A percentile compares a stretch with the other conserved stretches of the same genome.
phyloP scores from a whole-genome alignment of 1,140 invertebrate species.

The Aethina tumida region DNA sequence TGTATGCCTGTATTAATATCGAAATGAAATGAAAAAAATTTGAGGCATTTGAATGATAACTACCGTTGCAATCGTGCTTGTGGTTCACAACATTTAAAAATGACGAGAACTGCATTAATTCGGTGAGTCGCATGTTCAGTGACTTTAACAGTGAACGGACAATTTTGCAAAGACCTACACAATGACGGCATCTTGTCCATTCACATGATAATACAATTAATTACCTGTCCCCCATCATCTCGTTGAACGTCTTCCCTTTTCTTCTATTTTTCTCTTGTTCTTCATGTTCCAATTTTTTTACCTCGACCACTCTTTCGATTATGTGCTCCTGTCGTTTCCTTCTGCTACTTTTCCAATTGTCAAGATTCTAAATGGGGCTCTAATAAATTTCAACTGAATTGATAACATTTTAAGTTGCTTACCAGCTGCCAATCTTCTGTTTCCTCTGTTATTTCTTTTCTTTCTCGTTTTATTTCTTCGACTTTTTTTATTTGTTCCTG shows the following conservation, averaged over 20 bases:
- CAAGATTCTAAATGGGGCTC: conserved; percentile 70
- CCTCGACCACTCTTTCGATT: conserved; percentile 79
- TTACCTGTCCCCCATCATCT: conserved; percentile 86
- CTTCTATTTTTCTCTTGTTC: conserved; percentile 57
- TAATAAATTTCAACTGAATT: neutral
- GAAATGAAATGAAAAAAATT: too few relatives aligned
- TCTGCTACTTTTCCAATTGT: conserved; percentile 87
- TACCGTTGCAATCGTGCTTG: too few relatives aligned
- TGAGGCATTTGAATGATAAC: too few relatives aligned
- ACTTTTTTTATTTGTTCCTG: conserved; percentile 77
- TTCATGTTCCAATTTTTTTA: conserved; percentile 73
- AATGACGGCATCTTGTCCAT: too few relatives aligned
- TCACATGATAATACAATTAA: neutral
- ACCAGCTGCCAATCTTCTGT: conserved; percentile 90
- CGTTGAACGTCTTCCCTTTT: conserved; percentile 85
- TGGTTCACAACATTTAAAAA: too few relatives aligned
- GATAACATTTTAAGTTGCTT: conserved; percentile 35
- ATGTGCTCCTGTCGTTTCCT: conserved; percentile 84
- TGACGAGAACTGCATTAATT: too few relatives aligned
- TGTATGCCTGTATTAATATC: too few relatives aligned
- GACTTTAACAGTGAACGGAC: too few relatives aligned
- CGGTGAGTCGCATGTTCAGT: too few relatives aligned
- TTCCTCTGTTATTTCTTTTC: conserved; percentile 64
- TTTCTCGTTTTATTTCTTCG: conserved; percentile 71
- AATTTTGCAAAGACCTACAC: too few relatives aligned